Conservation (phyloP, 2,113 vertebrate genomes). For the Helogale parvula region DNA sequence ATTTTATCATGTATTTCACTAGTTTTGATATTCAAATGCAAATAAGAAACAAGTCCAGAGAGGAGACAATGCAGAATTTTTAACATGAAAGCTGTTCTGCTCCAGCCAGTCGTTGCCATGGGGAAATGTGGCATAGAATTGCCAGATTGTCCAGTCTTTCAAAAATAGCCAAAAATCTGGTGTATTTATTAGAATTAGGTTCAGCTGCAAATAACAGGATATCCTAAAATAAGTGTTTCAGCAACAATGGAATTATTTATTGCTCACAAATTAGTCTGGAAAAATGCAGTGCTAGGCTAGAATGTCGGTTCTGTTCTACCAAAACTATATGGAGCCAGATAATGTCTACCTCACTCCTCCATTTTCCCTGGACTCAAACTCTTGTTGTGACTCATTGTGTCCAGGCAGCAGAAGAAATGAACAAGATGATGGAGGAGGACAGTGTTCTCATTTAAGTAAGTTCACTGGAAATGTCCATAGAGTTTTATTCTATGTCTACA, state of each 20-base stretch:
- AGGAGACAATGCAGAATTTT: conserved; percentile 45
- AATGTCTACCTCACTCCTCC: background rate
- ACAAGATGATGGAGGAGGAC: background rate
- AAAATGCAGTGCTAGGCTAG: background rate
- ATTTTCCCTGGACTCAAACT: background rate
- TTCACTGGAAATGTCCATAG: background rate
- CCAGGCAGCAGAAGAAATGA: background rate
- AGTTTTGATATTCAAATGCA: conserved; percentile 20
- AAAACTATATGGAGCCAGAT: background rate
- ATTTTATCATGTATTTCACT: background rate
- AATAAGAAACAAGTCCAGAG: conserved; percentile 28
- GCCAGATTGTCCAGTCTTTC: conserved; percentile 53
- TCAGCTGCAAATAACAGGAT: conserved; percentile 55
- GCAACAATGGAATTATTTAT: conserved; percentile 4
- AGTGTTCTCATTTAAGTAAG: background rate
- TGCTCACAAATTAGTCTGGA: background rate
- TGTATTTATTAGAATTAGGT: conserved; percentile 54
- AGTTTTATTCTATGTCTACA: background rate
- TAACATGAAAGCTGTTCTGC: background rate
- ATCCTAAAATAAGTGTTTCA: conserved; percentile 39
- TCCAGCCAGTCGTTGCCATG: conserved; percentile 51
- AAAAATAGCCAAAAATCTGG: conserved; percentile 51
- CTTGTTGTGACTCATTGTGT: background rate
- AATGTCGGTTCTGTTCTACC: background rate
- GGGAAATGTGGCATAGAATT: conserved; percentile 39